These are phyloP conservation scores for Spodoptera frugiperda DNA, from an alignment of 1,140 invertebrate genomes.

Conservation along the genomic window DNA sequence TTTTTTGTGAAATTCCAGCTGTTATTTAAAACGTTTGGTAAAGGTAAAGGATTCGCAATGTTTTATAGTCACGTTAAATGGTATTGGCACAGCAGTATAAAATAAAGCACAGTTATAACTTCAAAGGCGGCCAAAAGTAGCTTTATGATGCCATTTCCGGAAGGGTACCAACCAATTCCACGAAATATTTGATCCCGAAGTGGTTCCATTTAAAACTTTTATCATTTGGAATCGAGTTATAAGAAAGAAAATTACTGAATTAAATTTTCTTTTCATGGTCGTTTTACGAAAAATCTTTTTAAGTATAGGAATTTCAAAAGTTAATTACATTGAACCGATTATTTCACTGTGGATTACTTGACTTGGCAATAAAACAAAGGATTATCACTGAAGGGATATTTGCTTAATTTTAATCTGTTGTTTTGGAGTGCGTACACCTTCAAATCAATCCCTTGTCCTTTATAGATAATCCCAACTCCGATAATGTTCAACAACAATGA, in stretches of 20 bases:
- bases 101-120: constrained; percentile 23
- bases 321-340: too few relatives aligned
- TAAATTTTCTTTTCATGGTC: background rate
- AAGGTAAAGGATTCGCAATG: too few relatives aligned
- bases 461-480: constrained; percentile 25
- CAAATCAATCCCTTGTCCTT: constrained; percentile 36
- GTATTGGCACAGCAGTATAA: constrained; percentile 13
- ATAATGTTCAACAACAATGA: constrained; percentile 40
- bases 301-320: too few relatives aligned
- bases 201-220: constrained; percentile 30
- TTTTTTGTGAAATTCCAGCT: too few relatives aligned
- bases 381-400: background rate
- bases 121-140: constrained; percentile 10
- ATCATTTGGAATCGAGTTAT: constrained; percentile 4
- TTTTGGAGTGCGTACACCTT: constrained; percentile 8
- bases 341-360: background rate
- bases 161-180: constrained; percentile 16
- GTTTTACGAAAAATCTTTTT: background rate
- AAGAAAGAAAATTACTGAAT: constrained; percentile 12
- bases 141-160: constrained; percentile 25
- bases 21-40: too few relatives aligned
- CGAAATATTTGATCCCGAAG: constrained; percentile 9
- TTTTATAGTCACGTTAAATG: background rate
- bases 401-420: constrained; percentile 26
- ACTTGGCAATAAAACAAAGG: background rate